phyloP scores from a whole-genome alignment of 2,888 invertebrate genomes.

The Melipona bicolor region DNA sequence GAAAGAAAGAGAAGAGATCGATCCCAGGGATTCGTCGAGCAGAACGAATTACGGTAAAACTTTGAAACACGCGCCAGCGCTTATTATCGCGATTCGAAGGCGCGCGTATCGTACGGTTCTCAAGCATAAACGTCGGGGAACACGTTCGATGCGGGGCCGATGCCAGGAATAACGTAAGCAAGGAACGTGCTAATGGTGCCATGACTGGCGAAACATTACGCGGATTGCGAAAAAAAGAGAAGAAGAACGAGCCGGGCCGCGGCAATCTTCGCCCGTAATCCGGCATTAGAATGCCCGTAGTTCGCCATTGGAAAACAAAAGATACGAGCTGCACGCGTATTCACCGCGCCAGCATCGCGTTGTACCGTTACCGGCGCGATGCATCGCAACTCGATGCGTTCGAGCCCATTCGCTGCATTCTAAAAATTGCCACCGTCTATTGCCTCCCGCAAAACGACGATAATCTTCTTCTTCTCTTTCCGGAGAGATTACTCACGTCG shows the following conservation, averaged over 20 bases:
- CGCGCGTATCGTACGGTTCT: background rate
- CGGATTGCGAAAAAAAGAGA: conserved; percentile 36
- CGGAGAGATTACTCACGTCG: too few species aligned
- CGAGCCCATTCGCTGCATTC: conserved; percentile 17
- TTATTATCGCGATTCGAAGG: background rate
- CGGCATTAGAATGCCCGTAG: conserved; percentile 38
- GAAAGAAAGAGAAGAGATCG: background rate
- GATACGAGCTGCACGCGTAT: conserved; percentile 32
- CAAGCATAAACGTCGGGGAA: background rate
- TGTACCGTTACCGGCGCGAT: conserved; percentile 19
- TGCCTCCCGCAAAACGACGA: background rate
- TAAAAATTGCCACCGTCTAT: conserved; percentile 21
- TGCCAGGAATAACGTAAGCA: conserved; percentile 33
- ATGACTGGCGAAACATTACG: conserved; percentile 35
- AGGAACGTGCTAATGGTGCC: conserved; percentile 43
- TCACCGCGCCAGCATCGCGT: conserved; percentile 26
- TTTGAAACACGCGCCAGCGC: background rate
- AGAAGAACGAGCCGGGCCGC: conserved; percentile 28
- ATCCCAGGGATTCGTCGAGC: background rate
- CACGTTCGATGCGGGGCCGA: conserved; percentile 9
- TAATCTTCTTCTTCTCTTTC: background rate
- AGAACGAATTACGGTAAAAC: conserved; percentile 24
- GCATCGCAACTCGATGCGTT: conserved; percentile 14
- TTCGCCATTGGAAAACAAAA: conserved; percentile 49
- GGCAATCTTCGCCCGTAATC: conserved; percentile 47